These are phyloP conservation scores for Octopus bimaculoides DNA, from an alignment of 1,140 invertebrate species.

Conservation along the genomic window DNA sequence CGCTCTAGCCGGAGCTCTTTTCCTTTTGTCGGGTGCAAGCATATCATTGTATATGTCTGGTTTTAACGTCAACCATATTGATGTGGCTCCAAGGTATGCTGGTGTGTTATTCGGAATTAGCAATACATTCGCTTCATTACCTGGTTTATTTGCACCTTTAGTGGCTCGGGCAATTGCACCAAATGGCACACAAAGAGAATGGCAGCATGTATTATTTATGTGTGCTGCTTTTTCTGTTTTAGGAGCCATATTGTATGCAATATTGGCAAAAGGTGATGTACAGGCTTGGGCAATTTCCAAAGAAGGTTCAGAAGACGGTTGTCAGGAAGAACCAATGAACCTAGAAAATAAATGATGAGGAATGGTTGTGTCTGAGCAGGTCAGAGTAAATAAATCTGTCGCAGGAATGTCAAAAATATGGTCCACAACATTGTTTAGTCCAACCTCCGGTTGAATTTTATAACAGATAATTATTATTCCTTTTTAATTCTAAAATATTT, in stretches of 20 bases:
- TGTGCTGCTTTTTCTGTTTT: slow-evolving; percentile 67
- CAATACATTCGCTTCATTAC: slow-evolving; percentile 44
- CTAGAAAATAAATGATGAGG: too few relatives aligned
- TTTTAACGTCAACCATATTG: slow-evolving; percentile 79
- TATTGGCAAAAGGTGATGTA: slow-evolving; percentile 77
- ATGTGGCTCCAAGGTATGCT: slow-evolving; percentile 72
- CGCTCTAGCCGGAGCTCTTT: slow-evolving; percentile 75
- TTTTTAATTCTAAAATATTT: too few relatives aligned
- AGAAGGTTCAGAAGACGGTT: too few relatives aligned
- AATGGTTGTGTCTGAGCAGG: too few relatives aligned
- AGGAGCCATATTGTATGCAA: slow-evolving; percentile 68
- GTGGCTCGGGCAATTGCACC: slow-evolving; percentile 39
- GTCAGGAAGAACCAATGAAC: too few relatives aligned
- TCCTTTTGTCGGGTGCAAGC: slow-evolving; percentile 69
- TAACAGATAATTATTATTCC: too few relatives aligned
- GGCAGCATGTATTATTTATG: slow-evolving; percentile 72
- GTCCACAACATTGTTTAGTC: too few relatives aligned
- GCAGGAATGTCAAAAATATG: too few relatives aligned
- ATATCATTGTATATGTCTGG: slow-evolving; percentile 75
- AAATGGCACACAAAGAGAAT: slow-evolving; percentile 61
- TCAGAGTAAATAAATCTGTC: too few relatives aligned
- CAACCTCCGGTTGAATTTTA: too few relatives aligned
- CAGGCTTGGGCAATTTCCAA: slow-evolving; percentile 67
- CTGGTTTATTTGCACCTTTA: slow-evolving; percentile 47
- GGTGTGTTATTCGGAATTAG: slow-evolving; percentile 50